Conservation (phyloP, 2,797 vertebrate genomes). For the Caiman crocodilus region DNA sequence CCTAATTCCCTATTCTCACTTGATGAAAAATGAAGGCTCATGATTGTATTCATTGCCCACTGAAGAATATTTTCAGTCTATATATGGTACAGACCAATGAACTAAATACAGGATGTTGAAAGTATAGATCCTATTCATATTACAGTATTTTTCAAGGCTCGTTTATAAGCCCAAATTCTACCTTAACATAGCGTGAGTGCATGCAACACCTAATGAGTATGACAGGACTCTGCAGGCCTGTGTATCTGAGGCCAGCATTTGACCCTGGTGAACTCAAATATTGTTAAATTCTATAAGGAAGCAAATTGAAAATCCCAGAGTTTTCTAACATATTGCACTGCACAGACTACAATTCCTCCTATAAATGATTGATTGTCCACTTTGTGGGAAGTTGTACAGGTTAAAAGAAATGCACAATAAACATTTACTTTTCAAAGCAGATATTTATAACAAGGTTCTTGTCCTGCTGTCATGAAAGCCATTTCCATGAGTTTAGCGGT, state of each 20-base stretch:
- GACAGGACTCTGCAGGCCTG: too few species aligned
- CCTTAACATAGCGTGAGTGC: not conserved
- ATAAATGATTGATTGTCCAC: not conserved
- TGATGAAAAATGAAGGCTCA: rapidly evolving
- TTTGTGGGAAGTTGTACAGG: not conserved
- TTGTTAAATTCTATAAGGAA: not conserved
- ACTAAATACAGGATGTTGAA: not conserved
- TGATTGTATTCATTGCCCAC: rapidly evolving
- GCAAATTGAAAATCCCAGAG: not conserved
- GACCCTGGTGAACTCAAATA: not conserved
- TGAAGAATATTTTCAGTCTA: not conserved
- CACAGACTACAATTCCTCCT: not conserved
- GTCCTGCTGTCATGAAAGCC: not conserved
- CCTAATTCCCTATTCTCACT: not conserved
- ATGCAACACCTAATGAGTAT: rapidly evolving
- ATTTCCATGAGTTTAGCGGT: too few species aligned
- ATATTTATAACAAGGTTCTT: not conserved
- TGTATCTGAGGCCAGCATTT: not conserved
- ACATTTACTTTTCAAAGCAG: not conserved
- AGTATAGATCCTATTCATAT: rapidly evolving
- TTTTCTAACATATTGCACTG: not conserved
- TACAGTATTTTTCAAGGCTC: not conserved
- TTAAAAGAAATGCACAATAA: not conserved
- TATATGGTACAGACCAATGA: rapidly evolving
- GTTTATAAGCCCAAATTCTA: not conserved